A percentile compares a stretch with the other conserved stretches of the same genome.
These are phyloP conservation scores for Odontesthes bonariensis DNA, from an alignment of 2,113 vertebrate genomes.

Conservation along the genomic window DNA sequence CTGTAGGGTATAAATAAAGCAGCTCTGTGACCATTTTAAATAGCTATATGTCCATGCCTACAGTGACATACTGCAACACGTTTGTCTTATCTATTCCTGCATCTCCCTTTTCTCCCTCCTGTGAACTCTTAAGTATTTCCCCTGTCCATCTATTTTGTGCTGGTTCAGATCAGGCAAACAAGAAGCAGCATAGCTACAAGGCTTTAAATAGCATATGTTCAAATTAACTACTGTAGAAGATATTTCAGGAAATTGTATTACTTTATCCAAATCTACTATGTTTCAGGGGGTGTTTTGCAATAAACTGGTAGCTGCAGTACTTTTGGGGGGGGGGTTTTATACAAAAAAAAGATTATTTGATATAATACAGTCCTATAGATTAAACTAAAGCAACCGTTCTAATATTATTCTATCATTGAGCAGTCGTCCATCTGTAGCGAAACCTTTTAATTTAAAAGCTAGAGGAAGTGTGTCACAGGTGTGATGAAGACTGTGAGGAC, in stretches of 20 bases:
- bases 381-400: not conserved
- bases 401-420: too few species aligned
- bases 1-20: conserved; percentile 24
- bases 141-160: not conserved
- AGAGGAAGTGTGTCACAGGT: too few species aligned
- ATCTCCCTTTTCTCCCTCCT: conserved; percentile 1
- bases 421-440: too few species aligned
- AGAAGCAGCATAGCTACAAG: not conserved
- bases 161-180: conserved; percentile 1
- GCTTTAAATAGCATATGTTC: not conserved
- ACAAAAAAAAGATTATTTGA: too few species aligned
- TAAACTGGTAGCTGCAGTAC: not conserved
- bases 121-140: conserved; percentile 3
- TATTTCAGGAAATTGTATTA: not conserved
- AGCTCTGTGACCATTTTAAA: conserved; percentile 8
- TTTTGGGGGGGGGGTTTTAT: too few species aligned
- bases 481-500: too few species aligned
- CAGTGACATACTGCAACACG: not conserved
- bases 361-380: not conserved
- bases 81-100: conserved; percentile 21
- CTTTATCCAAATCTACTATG: not conserved
- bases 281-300: not conserved
- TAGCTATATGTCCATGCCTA: conserved; percentile 6
- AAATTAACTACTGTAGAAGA: not conserved
- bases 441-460: too few species aligned